A percentile compares a stretch with the other conserved stretches of the same genome.
Evolutionary conservation across 2,888 invertebrate genomes (phyloP).

Genomic region (Idaea biselata): DNA sequence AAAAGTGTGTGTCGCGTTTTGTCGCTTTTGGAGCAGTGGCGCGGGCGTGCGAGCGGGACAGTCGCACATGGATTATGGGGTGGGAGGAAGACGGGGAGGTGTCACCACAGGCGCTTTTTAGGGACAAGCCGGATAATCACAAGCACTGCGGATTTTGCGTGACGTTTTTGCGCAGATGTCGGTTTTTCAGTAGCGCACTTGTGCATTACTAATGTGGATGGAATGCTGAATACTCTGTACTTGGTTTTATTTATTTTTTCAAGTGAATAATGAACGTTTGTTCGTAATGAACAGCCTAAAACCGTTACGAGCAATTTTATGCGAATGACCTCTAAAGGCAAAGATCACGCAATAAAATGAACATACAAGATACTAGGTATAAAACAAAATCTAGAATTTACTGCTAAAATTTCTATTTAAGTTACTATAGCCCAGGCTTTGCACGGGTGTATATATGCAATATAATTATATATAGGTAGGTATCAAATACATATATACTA

Average conservation of each 20-base stretch:
- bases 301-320: background rate
- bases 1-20: conserved; percentile 67
- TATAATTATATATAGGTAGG: too few relatives aligned
- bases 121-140: conserved; percentile 67
- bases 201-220: conserved; percentile 34
- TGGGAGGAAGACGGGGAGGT: conserved; percentile 71
- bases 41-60: conserved; percentile 66
- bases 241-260: conserved; percentile 10
- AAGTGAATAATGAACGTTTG: conserved; percentile 16
- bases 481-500: too few relatives aligned
- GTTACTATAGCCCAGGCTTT: too few relatives aligned
- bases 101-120: conserved; percentile 75
- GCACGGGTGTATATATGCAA: too few relatives aligned
- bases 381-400: too few relatives aligned
- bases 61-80: conserved; percentile 45
- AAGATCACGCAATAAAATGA: background rate
- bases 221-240: conserved; percentile 22
- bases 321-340: background rate
- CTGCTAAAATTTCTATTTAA: too few relatives aligned
- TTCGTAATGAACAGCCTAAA: background rate
- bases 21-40: conserved; percentile 61
- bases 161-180: conserved; percentile 65
- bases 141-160: conserved; percentile 61
- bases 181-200: conserved; percentile 49
- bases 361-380: too few relatives aligned